A percentile compares a stretch with the other conserved stretches of the same genome.
phyloP scores from a whole-genome alignment of 2,888 invertebrate species.

The Parapristionchus giblindavisi region DNA sequence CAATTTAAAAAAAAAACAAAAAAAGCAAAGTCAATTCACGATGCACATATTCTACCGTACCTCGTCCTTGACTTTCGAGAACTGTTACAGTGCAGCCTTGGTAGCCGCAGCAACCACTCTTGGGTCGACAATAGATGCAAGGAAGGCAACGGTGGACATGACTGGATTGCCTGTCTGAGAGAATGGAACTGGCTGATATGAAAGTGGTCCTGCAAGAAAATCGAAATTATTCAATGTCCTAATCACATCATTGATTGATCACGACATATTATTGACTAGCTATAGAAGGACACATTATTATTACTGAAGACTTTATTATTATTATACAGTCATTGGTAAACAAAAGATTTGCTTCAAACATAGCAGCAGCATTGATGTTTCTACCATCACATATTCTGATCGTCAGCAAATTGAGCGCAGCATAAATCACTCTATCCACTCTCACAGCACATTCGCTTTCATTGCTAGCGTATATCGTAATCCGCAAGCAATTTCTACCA shows the following conservation, averaged over 20 bases:
- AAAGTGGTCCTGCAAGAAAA: slow-evolving; percentile 80
- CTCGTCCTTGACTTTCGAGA: slow-evolving; percentile 94
- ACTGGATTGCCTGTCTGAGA: slow-evolving; percentile 98
- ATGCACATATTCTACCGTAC: slow-evolving; percentile 21
- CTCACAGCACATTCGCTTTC: too few relatives aligned
- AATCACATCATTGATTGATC: too few relatives aligned
- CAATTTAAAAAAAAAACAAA: slow-evolving; percentile 73
- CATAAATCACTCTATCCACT: too few relatives aligned
- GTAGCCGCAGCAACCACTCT: slow-evolving; percentile 95
- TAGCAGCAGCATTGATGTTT: too few relatives aligned
- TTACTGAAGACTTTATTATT: too few relatives aligned
- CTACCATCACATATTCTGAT: too few relatives aligned
- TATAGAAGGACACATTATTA: too few relatives aligned
- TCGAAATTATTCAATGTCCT: neutral
- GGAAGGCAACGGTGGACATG: slow-evolving; percentile 99
- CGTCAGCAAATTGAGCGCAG: too few relatives aligned
- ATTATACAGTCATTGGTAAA: too few relatives aligned
- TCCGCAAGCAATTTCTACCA: neutral
- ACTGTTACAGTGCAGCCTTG: slow-evolving; percentile 97
- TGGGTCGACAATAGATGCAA: slow-evolving; percentile 98
- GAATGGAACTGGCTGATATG: slow-evolving; percentile 97
- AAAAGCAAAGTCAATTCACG: too few relatives aligned
- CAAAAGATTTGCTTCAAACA: too few relatives aligned
- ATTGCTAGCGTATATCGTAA: neutral
- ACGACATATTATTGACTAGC: too few relatives aligned